Evolutionary conservation across 2,888 invertebrate species (phyloP), one percentile per base, ranked within the genome.

Genomic region (Zelleria hepariella): DNA sequence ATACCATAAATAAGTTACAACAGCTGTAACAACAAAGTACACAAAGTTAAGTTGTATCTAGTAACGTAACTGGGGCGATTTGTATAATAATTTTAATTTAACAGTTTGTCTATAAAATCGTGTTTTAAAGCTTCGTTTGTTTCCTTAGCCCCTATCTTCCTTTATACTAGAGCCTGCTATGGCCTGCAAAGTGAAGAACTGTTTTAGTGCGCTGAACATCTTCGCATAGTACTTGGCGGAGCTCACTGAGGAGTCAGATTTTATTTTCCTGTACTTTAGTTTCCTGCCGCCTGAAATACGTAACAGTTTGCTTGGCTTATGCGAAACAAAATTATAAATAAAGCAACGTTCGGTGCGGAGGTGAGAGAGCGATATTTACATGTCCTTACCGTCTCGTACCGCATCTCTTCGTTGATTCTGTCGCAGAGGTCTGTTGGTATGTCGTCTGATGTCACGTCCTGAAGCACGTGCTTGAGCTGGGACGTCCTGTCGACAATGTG

Each of bases 371-470:
- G 87, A 87, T 87, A 87, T 88, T 88, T 88, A 87, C 88, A 84
- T 87, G 86, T 77, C 78, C 91, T 90, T 82, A 94, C 92, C 86
- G 95, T 94, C 88, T 99, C 98, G 90, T 96, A 93, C 71, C 96
- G 91, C 88, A 97, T 96, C 86, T 98, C 98, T 85, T 97, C 95
- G 75, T 94, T 94, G 71, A 98, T 92, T 71, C 97, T 92, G 71
- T 96, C 95, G 72, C 94, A 94, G 68, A 98, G 91, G 89, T 96
- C 94, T 69, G 91, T 90, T 58, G 99, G 98, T 76, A 99, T 99
- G 89, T 98, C 98, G 66, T 90, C 91, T 80, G 97, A 97, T 10
- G 94, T 93, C 58, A 98, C 96, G 72, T 96, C 95, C 87, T 96
- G 95, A 61, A 99, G 89, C 25, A 98, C 96, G 69, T 94, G 93